Base-by-base conservation (phyloP, 2,888 invertebrate species). In the Phyllotreta striolata region DNA sequence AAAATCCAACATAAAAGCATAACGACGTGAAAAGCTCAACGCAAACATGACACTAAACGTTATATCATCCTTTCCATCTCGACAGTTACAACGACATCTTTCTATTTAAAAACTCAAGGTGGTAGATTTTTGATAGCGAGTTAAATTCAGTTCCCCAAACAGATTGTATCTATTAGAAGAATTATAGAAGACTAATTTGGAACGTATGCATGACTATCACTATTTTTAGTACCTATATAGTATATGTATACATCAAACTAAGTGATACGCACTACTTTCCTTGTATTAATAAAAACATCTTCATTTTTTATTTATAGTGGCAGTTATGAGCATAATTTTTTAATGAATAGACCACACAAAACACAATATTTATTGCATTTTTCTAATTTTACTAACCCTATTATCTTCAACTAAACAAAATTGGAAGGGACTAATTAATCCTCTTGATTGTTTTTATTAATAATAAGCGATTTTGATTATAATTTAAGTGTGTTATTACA, bases 81-180 rank as follows among this genome's bases (percentile, higher is more conserved):
- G 52, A 52, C 52, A 52, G 52, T 9, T 52, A 52, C 52, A 52
- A 52, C 52, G 38, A 39, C 52, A 37, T 52, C 10, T 13, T 47
- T 56, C 62, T 66, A 62, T 63, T 66, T 66, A 63, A 66, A 66
- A 54, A 58, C 9, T 55, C 49, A 52, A 62, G 62, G 57, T 64
- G 47, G 62, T 57, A 55, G 56, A 64, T 56, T 64, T 65, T 63
- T 67, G 72, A 73, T 73, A 73, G 71, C 61, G 62, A 67, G 70
- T 71, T 73, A 72, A 72, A 71, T 71, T 72, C 67, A 67, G 70
- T 57, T 63, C 58, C 55, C 66, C 52, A 71, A 72, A 72, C 72
- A 73, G 74, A 73, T 73, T 74, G 73, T 73, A 73, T 73, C 73
- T 74, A 74, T 74, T 74, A 74, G 71, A 74, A 70, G 73, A 73